Base-by-base conservation (phyloP, 2,797 vertebrate genomes). In the Poeciliopsis presidionis region DNA sequence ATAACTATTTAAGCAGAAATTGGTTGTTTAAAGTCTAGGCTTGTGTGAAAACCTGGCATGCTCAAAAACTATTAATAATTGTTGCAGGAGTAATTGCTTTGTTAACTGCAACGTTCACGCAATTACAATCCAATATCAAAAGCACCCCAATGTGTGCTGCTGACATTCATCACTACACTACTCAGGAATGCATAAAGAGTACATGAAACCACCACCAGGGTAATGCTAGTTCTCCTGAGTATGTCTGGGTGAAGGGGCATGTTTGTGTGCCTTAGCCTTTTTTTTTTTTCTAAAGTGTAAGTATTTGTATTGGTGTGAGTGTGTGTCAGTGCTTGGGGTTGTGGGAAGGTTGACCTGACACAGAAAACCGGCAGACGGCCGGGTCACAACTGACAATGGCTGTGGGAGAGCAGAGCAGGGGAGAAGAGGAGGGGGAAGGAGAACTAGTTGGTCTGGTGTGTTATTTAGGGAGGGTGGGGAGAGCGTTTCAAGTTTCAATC, bases 311-410 rank as follows among this genome's bases (percentile, higher is more conserved):
- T 49, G 5, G 4, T 20, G 46, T 43, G 51, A 55, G 47, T 77
- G 25, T 69, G 36, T 67, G 61, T 69, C 49, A 41, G 49, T 63
- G 57, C 28, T 30, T 72, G 69, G 78, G 85, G 67, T 67, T 70
- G 22, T 43, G 82, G 71, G 76, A 76, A 47, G 53, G 55, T 59
- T 86, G 86, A 91, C 86, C 87, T 89, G 88, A 91, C 91, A 91
- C 83, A 90, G 86, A 93, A 77, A 89, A 76, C 82, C 69, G 90
- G 88, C 91, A 92, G 90, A 92, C 89, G 84, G 85, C 84, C 72
- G 55, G 88, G 84, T 92, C 67, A 75, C 75, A 77, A 82, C 87
- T 92, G 91, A 94, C 93, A 94, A 93, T 93, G 88, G 85, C 87
- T 87, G 84, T 88, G 86, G 80, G 86, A 85, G 82, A 86, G 82